Evolutionary conservation across 2,797 vertebrate species (phyloP), one percentile per base, ranked within the genome.

Genomic region (Bufotes viridis): DNA sequence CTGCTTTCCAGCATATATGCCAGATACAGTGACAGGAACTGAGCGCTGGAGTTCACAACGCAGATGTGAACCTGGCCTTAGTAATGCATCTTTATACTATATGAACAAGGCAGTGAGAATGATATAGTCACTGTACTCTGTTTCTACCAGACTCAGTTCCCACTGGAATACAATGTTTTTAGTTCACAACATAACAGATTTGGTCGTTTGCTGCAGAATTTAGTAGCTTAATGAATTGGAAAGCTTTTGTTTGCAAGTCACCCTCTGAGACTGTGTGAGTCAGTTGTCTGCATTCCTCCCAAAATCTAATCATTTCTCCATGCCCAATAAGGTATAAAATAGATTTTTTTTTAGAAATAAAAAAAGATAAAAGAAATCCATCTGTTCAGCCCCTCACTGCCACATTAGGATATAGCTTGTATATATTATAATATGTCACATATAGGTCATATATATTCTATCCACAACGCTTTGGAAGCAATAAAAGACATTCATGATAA

Each of bases 221-320:
- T 88, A 78, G 82, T 42, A 72, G 82, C 57, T 75, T 85, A 85
- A 81, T 89, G 69, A 85, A 85, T 89, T 89, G 87, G 80, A 88
- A 80, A 88, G 81, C 34, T 74, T 74, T 69, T 69, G 63, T 81
- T 88, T 89, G 76, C 75, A 88, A 76, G 67, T 85, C n/a, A 74
- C 65, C 87, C 51, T 49, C 11, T 81, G 78, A 18, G 83, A 81
- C n/a, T 42, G 24, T 55, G 49, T 26, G 57, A 81, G 67, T 70
- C 67, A 63, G 57, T 76, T 65, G n/a, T 83, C 86, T 87, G 82
- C 86, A 83, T 74, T 74, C 57, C 42, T 74, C 58, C 78, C 58
- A 34, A 76, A 89, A 85, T 85, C 24, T 81, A 85, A 81, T 85
- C 42, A 57, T 76, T 75, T 81, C 72, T 81, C 63, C 61, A 67